These are phyloP conservation scores for Botia kubotai DNA, from an alignment of 2,797 vertebrate genomes.

Conservation along the genomic window DNA sequence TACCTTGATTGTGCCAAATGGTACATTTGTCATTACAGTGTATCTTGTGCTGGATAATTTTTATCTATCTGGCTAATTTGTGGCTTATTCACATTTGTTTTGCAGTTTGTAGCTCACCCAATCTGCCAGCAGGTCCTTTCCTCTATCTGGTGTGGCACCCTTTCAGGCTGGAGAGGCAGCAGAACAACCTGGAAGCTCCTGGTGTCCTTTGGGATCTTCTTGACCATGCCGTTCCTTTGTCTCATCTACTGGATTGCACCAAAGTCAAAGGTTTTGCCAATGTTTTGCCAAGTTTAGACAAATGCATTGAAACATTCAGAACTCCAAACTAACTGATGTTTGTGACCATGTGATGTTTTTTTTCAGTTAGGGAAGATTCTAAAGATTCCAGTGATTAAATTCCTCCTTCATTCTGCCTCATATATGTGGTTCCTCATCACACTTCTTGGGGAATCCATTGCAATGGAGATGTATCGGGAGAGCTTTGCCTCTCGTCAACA, in stretches of 20 bases:
- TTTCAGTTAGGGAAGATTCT: conserved; percentile 82
- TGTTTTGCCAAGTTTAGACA: neutral
- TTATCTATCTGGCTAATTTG: neutral
- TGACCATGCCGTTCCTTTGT: conserved; percentile 89
- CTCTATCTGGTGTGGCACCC: conserved; percentile 90
- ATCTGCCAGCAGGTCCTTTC: conserved; percentile 95
- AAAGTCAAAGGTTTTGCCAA: conserved; percentile 82
- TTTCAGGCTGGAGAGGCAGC: conserved; percentile 89
- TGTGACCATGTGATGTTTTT: neutral
- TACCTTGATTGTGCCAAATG: neutral
- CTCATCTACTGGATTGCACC: conserved; percentile 88
- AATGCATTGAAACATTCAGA: neutral
- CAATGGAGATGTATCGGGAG: conserved; percentile 84
- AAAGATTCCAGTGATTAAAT: conserved; percentile 88
- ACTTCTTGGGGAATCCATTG: conserved; percentile 86
- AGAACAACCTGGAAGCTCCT: conserved; percentile 86
- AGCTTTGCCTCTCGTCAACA: conserved; percentile 81
- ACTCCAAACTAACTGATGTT: neutral
- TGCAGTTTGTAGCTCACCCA: conserved; percentile 90
- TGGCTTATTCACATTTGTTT: neutral
- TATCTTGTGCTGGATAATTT: neutral
- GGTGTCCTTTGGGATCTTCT: conserved; percentile 84
- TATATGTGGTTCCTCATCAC: conserved; percentile 92
- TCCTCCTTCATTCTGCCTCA: conserved; percentile 88
- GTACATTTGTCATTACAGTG: neutral